A percentile compares a stretch with the other conserved stretches of the same genome.
Conservation (phyloP, 2,888 invertebrate species). For the Allygus modestus region DNA sequence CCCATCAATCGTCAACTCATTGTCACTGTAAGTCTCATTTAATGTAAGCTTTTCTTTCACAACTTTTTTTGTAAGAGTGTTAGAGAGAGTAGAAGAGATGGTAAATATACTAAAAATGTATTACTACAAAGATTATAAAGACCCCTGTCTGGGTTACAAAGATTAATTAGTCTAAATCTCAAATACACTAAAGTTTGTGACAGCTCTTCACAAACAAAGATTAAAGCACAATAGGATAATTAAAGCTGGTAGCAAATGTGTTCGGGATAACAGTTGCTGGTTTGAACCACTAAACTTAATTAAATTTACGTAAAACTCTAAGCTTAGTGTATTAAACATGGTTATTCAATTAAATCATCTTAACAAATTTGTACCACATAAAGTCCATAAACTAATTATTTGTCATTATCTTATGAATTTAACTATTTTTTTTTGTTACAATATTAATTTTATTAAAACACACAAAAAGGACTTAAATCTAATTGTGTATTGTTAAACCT, state of each 20-base stretch:
- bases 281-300: neutral
- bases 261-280: neutral
- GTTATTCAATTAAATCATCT: too few relatives aligned
- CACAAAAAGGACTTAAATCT: neutral
- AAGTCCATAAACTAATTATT: too few relatives aligned
- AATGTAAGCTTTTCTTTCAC: neutral
- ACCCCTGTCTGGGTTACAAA: neutral
- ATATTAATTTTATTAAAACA: neutral
- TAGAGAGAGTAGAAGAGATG: neutral
- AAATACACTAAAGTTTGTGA: neutral
- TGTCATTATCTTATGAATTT: too few relatives aligned
- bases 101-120: too few relatives aligned
- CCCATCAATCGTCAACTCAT: constrained; percentile 58
- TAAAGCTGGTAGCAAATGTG: neutral
- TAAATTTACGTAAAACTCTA: neutral
- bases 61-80: neutral
- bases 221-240: constrained; percentile 5
- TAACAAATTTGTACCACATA: too few relatives aligned
- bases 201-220: constrained; percentile 9
- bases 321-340: too few relatives aligned
- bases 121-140: neutral
- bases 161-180: neutral
- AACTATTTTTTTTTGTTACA: too few relatives aligned
- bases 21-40: constrained; percentile 42
- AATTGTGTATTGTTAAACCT: too few relatives aligned